Percentiles rank a stretch among this genome's conserved stretches.
Evolutionary conservation across 2,888 invertebrate species (phyloP).

Genomic region (Candidula unifasciata): DNA sequence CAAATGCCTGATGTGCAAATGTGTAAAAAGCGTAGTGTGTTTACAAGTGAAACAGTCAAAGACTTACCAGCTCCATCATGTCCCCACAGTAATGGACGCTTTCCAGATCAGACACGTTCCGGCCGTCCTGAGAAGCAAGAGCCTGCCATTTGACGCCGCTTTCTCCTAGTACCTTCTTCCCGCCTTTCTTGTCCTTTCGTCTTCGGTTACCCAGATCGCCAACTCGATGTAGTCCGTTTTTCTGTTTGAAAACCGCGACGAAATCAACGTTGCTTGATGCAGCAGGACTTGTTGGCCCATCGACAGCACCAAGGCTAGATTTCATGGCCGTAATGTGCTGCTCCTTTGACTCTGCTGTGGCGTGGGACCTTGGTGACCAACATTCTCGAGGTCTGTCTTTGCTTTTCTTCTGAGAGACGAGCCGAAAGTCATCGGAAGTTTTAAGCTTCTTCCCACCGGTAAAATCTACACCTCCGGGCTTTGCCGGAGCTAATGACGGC

Average conservation of each 20-base stretch:
- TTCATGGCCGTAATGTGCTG: neutral
- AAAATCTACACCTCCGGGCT: neutral
- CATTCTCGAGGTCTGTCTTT: constrained; percentile 10
- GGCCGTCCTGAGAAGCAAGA: neutral
- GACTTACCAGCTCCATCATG: constrained; percentile 41
- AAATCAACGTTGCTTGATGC: constrained; percentile 26
- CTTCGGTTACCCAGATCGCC: neutral
- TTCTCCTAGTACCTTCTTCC: neutral
- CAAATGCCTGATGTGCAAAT: too few species aligned
- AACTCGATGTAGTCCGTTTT: neutral
- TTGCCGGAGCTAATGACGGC: neutral
- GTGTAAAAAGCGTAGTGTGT: too few species aligned
- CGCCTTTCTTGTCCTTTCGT: neutral
- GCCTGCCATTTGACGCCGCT: neutral
- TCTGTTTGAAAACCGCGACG: neutral
- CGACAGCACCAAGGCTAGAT: neutral
- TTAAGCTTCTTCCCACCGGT: constrained; percentile 6
- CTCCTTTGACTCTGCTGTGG: neutral
- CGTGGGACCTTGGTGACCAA: neutral
- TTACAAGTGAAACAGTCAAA: too few species aligned
- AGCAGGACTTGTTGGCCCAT: neutral
- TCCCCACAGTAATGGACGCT: constrained; percentile 22
- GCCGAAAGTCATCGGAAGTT: neutral
- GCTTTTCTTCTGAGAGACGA: neutral
- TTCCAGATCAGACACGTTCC: neutral